Base-by-base conservation (phyloP, 1,140 invertebrate species). In the Monochamus saltuarius region DNA sequence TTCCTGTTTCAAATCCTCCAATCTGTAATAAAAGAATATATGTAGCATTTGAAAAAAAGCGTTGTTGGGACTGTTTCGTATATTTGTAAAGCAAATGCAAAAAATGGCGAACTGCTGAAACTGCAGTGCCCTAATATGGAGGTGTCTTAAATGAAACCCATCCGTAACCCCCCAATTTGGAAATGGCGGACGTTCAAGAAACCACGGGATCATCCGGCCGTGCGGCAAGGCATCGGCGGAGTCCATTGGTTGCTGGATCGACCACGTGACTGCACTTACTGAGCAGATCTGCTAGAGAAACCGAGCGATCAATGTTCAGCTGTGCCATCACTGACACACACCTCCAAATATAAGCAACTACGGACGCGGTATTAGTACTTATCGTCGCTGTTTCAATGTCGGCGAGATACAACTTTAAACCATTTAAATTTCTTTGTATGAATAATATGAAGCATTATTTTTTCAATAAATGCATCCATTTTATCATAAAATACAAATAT, bases 291-390 rank as follows among this genome's bases (percentile, higher is more conserved):
- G 80, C 80, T 76, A 79, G 77, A 70, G 72, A 75, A 71, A 73
- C 73, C 73, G 77, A 82, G 80, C 82, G 81, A 83, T 83, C 81
- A 79, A 82, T 83, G 81, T 82, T 82, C 82, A 83, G 82, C 75
- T 82, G 80, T 82, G 82, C 81, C 78, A 82, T 82, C 81, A 83
- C 81, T 79, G 80, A 74, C 81, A 82, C 81, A 82, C 80, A 81
- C 80, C 81, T 82, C 81, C 81, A 57, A 47, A 29, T n/a, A n/a
- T 29, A 29, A 29, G 2, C 6, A 29, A 29, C 22, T 29, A 29
- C 39, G 22, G 22, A 29, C 6, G 1, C 19, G 2, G 46, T 11
- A 14, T n/a, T 11, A 17, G 13, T 22, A 11, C 19, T 52, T 35
- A 22, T 52, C 2, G 1, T n/a, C 3, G 49, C 35, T 3, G 17